Evolutionary conservation across 2,797 vertebrate species (phyloP), one percentile per base, ranked within the genome.

Genomic region (Scleropages formosus): DNA sequence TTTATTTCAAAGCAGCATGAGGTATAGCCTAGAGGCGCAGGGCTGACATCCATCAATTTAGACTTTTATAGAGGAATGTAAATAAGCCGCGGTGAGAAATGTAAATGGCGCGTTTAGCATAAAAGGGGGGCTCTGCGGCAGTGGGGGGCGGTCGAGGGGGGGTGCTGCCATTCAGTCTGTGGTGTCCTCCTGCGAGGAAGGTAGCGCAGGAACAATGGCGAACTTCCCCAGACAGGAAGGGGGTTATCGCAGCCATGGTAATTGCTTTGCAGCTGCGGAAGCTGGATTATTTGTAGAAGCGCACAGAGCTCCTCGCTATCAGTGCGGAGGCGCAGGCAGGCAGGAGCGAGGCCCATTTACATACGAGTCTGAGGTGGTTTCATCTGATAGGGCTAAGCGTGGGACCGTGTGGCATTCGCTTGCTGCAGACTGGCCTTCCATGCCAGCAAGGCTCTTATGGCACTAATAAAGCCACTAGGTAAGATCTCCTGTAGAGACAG

Each of bases 31-130:
- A 80, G 85, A 85, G 88, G 87, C 86, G 82, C 85, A 78, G 85
- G 86, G 85, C 87, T 89, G 91, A 88, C 91, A 89, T 92, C 88
- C 91, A 91, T 92, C 90, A 92, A 89, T 91, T 93, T 89, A 80
- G 80, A 84, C 82, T 85, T 92, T 92, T 88, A 89, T 91, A 89
- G 86, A 81, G 85, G 89, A 88, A 91, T 92, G 87, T 88, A 90
- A 88, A 92, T 91, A 76, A 87, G 87, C 84, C 88, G 84, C 85
- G 82, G 74, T 81, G 81, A 88, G 86, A 89, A 86, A 86, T 87
- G 90, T 90, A 89, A 92, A 91, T 90, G 84, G 88, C 87, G 88
- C 89, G 90, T 89, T 91, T 87, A 88, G 89, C 89, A 91, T 89
- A 90, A 89, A 88, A 85, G 88, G 88, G 85, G 72, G 86, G 87